Evolutionary conservation across 2,797 vertebrate genomes (phyloP), one percentile per base, ranked within the genome.

Genomic region (Esox lucius): DNA sequence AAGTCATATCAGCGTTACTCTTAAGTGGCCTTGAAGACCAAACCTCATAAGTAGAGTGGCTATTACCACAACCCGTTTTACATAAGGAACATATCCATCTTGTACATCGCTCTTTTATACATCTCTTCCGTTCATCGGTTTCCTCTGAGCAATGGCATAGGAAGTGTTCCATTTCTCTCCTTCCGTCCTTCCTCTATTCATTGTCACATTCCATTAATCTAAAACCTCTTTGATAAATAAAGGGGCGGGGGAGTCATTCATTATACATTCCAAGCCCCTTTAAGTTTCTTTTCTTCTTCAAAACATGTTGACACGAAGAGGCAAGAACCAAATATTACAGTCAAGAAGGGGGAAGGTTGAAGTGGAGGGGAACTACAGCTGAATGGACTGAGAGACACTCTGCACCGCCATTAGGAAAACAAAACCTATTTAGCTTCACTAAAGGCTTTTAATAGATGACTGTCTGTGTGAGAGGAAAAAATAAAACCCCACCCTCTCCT

Each of bases 401-500:
- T 26, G 56, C 11, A 11, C 22, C 74, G 72, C 87, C 86, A 87
- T 91, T 90, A 91, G 85, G 89, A 79, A 85, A 84, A 91, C 88
- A 87, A 87, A 80, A 77, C 77, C 81, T 91, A 93, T 90, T 93
- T 92, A 91, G 87, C 26, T 11, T 71, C 12, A 13, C 83, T 84
- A 82, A 83, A 85, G 83, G 80, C 87, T 80, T 87, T 90, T 90
- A 90, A 93, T 92, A 93, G 88, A 92, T 88, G 77, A 87, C 77
- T 76, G 22, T 61, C 56, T 24, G 53, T 56, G 53, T 68, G 68
- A 72, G 33, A 65, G 78, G 79, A 81, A 84, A 80, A 79, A 71
- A 73, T 33, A 19, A 62, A 33, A 73, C 5, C 64, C 26, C 33
- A 17, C 33, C 19, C 33, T n/a, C 49, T n/a, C 33, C 2, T 17